These are phyloP conservation scores for Ursus arctos DNA, from an alignment of 2,113 vertebrate genomes.

Conservation along the genomic window DNA sequence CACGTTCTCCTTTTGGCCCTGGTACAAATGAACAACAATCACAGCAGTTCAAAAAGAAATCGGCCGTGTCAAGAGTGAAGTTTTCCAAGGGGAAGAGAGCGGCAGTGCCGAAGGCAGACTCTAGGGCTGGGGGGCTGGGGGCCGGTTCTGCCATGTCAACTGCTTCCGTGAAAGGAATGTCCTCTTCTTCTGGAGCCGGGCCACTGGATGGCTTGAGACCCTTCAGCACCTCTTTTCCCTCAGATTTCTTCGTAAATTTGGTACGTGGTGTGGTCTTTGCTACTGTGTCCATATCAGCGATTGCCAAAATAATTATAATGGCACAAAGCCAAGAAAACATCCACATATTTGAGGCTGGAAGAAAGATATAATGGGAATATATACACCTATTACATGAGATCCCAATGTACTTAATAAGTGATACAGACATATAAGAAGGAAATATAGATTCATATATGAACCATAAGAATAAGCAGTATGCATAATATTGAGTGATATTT, in stretches of 20 bases:
- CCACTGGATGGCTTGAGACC: slow-evolving; percentile 73
- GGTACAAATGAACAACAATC: slow-evolving; percentile 92
- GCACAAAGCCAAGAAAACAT: slow-evolving; percentile 74
- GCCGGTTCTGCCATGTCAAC: slow-evolving; percentile 29
- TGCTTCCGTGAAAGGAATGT: slow-evolving; percentile 64
- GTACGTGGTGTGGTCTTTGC: slow-evolving; percentile 91
- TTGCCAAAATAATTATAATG: slow-evolving; percentile 80
- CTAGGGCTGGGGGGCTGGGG: neutral
- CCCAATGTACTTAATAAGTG: neutral
- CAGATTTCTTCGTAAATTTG: slow-evolving; percentile 93
- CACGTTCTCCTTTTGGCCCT: slow-evolving; percentile 91
- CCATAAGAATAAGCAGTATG: neutral
- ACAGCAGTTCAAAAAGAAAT: slow-evolving; percentile 97
- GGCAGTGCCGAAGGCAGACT: slow-evolving; percentile 80
- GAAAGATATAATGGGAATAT: neutral
- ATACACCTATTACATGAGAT: neutral
- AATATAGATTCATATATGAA: neutral
- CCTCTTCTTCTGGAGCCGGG: slow-evolving; percentile 76
- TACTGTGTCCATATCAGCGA: slow-evolving; percentile 59
- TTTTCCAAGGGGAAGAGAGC: slow-evolving; percentile 90
- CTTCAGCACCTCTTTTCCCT: slow-evolving; percentile 76
- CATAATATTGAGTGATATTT: neutral
- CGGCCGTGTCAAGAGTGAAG: slow-evolving; percentile 92
- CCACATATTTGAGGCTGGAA: slow-evolving; percentile 91
- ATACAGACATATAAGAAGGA: neutral